Base-by-base conservation (phyloP, 2,888 invertebrate species). In the Parnassius mnemosyne region DNA sequence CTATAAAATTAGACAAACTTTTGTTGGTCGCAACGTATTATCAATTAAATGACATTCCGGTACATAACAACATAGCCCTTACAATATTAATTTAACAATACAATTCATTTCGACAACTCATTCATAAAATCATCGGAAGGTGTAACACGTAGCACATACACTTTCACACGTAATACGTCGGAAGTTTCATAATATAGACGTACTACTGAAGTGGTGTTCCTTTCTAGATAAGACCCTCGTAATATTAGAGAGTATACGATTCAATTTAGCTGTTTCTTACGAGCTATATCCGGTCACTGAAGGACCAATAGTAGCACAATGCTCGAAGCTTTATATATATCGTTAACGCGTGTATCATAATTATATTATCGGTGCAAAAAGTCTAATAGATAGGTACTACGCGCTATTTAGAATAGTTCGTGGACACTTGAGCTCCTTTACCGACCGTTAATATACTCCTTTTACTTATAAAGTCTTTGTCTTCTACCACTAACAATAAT, bases 401-500 rank as follows among this genome's bases (percentile, higher is more conserved):
- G 77, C 78, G 75, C 85, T 89, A 87, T 88, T 89, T 86, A 87
- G 87, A 87, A 88, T 87, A 87, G 82, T 81, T 77, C 74, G 83
- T 83, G 87, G 86, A 85, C 85, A 78, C 78, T 79, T 77, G 80
- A 82, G 79, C 81, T 79, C 77, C 71, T 66, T 70, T 72, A 70
- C 69, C 75, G 75, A 76, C 73, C 77, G 69, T 74, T 75, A 69
- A 69, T 68, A 70, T 71, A 69, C 72, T 76, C 75, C 69, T 74
- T 77, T 79, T 77, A 77, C 80, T 84, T 80, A 84, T 81, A 85
- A 85, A 88, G 88, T 87, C 86, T 87, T 86, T 80, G 80, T 42
- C 73, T 82, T 85, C 89, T 89, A 90, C 89, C 75, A 80, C 81
- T 85, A 89, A 89, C 87, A 87, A 87, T 88, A 84, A 80, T 83